Conservation (phyloP, 2,888 invertebrate genomes). For the Standfussiana lucernea region DNA sequence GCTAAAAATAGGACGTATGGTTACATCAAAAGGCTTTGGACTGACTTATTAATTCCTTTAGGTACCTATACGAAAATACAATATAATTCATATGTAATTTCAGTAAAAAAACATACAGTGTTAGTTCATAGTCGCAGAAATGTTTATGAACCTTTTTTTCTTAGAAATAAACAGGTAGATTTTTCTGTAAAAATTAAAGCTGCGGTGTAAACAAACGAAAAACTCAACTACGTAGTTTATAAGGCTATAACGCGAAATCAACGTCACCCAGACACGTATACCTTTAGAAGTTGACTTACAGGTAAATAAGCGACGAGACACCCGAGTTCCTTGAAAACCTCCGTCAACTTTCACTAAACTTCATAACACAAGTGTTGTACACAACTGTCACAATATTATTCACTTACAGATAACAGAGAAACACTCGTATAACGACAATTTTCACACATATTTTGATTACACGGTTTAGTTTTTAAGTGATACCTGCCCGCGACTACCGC, state of each 20-base stretch:
- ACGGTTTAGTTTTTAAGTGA: constrained; percentile 73
- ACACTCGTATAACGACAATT: constrained; percentile 83
- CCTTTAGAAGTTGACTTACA: constrained; percentile 83
- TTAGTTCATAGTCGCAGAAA: constrained; percentile 3
- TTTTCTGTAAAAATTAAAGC: constrained; percentile 5
- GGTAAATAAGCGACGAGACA: constrained; percentile 83
- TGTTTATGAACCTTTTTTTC: not conserved
- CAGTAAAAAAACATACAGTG: not conserved
- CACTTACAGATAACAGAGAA: constrained; percentile 81
- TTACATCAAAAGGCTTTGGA: constrained; percentile 27
- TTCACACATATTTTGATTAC: constrained; percentile 88
- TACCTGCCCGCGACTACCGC: constrained; percentile 76
- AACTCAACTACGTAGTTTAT: constrained; percentile 49
- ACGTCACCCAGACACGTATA: constrained; percentile 88
- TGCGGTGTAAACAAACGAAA: not conserved
- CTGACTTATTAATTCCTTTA: constrained; percentile 30
- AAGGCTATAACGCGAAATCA: constrained; percentile 73
- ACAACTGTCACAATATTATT: constrained; percentile 83
- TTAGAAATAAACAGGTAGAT: not conserved
- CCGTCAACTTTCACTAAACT: constrained; percentile 87
- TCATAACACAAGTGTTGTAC: constrained; percentile 87
- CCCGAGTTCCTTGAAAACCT: constrained; percentile 83
- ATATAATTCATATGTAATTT: not conserved
- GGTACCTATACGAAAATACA: not conserved
- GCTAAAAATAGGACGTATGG: constrained; percentile 40